Evolutionary conservation across 2,888 invertebrate genomes (phyloP), one percentile per base, ranked within the genome.

Genomic region (Aethes cnicana): DNA sequence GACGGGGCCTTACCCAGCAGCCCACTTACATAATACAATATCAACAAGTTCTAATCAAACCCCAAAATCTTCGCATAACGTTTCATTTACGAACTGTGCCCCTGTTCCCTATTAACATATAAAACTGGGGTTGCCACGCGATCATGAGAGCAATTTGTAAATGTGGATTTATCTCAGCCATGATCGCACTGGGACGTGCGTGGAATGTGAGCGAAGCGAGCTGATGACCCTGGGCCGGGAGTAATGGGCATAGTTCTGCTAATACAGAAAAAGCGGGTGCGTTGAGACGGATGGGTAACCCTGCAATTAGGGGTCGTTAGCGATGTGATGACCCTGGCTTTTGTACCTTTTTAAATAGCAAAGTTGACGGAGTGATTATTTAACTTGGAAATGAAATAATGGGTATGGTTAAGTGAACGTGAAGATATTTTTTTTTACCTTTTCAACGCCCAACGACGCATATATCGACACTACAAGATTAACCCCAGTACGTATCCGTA

Each of bases 81-180:
- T 9, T 33, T 25, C 9, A 30, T 17, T 26, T 12, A 47, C 16
- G 21, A 23, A n/a, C 42, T 42, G 21, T 9, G 20, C 30, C 1
- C 30, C 9, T 9, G 20, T 16, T 4, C 33, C 17, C 33, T 28
- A 21, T 43, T 32, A 23, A 14, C 33, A 26, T 23, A 37, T 30
- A 36, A 21, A 35, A 20, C 35, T 16, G 30, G 36, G 30, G 47
- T 28, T 30, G 47, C 43, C 36, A 43, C 26, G 17, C 28, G 28
- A 36, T 50, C 44, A 52, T 52, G 30, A 30, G 26, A 14, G 25
- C 32, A 35, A 52, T 52, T 52, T 52, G 50, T 52, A 37, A 52
- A 52, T 14, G 44, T 14, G 14, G 25, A 17, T n/a, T 44, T 23
- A 50, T 37, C 32, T 44, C 50, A 37, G 21, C 28, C 28, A 12